Evolutionary conservation across 2,113 vertebrate species (phyloP).

Genomic region (Vanacampus margaritifer): DNA sequence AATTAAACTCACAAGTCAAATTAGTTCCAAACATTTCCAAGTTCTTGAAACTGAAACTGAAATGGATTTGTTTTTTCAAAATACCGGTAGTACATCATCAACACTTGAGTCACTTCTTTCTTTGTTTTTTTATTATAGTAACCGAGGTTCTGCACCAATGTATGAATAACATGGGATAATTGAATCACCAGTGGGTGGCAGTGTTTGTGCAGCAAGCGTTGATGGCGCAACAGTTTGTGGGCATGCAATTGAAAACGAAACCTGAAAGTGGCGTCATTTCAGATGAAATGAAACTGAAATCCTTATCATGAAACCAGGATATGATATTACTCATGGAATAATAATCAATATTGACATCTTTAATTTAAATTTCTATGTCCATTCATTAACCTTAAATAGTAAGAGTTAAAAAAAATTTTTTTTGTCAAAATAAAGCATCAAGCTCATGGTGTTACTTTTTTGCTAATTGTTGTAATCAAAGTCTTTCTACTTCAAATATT

Average conservation of each 20-base stretch:
- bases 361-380: neutral
- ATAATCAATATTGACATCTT: neutral
- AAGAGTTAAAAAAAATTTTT: neutral
- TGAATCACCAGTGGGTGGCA: slow-evolving; percentile 47
- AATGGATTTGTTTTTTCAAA: neutral
- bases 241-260: slow-evolving; percentile 51
- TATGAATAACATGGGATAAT: neutral
- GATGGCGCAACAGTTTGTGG: no score
- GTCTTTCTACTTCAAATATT: neutral
- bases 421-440: neutral
- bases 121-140: neutral
- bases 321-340: neutral
- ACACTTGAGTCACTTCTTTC: neutral
- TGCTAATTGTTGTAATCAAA: neutral
- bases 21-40: neutral
- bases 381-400: neutral
- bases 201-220: neutral
- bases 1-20: neutral
- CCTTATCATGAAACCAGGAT: neutral
- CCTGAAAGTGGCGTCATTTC: slow-evolving; percentile 42
- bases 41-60: neutral
- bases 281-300: slow-evolving; percentile 64
- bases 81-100: neutral
- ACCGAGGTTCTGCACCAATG: neutral
- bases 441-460: neutral